Conservation (phyloP, 2,113 vertebrate species). For the Miniopterus natalensis region DNA sequence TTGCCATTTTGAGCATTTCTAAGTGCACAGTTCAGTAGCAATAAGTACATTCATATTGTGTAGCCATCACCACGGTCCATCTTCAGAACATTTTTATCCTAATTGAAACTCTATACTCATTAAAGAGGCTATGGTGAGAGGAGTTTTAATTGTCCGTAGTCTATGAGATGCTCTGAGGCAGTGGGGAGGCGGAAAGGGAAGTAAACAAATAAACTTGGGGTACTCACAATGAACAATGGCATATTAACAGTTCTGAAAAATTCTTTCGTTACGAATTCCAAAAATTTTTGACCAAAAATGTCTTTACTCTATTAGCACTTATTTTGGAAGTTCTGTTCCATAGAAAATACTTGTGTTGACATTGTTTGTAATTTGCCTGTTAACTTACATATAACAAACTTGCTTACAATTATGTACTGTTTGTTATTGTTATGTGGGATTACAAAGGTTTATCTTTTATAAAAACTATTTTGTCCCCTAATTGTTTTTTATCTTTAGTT, state of each 20-base stretch:
- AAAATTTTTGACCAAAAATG: not conserved
- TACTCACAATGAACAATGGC: not conserved
- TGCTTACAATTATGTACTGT: not conserved
- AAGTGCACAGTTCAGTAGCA: not conserved
- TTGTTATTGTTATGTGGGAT: not conserved
- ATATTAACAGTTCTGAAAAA: not conserved
- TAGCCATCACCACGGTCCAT: not conserved
- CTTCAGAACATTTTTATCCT: not conserved
- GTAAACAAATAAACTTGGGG: not conserved
- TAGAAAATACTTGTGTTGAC: not conserved
- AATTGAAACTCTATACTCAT: not conserved
- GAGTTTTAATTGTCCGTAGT: not conserved
- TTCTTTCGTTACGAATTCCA: not conserved
- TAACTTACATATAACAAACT: not conserved
- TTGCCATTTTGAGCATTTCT: slow-evolving; percentile 7
- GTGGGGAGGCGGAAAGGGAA: not conserved
- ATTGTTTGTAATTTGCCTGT: not conserved
- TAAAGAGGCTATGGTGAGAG: not conserved
- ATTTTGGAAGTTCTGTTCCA: not conserved
- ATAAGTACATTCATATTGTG: not conserved
- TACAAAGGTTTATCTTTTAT: not conserved
- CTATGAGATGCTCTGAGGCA: not conserved
- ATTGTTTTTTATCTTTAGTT: not conserved
- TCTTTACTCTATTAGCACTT: not conserved
- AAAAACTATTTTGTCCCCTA: not conserved